phyloP scores from a whole-genome alignment of 1,140 invertebrate genomes.

The Apis dorsata region DNA sequence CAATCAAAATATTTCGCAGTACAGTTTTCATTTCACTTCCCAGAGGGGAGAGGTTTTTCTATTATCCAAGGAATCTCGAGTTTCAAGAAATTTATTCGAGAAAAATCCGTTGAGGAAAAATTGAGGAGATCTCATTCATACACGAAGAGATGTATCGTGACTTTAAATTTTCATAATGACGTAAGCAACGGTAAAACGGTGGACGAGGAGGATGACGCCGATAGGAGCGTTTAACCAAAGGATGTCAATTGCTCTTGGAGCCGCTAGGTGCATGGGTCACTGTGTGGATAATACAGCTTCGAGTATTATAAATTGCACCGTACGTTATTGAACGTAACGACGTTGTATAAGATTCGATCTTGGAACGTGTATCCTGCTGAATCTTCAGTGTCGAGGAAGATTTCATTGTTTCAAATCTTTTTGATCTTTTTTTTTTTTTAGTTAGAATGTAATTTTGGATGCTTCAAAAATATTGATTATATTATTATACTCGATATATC shows the following conservation, averaged over 20 bases:
- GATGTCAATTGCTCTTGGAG: conserved; percentile 65
- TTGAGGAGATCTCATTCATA: not conserved
- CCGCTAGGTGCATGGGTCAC: conserved; percentile 18
- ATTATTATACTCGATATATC: not conserved
- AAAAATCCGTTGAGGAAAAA: not conserved
- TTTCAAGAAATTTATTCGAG: no score
- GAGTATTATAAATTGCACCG: conserved; percentile 37
- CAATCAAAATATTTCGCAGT: no score
- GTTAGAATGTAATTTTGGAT: no score
- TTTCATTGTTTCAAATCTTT: no score
- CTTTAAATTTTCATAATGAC: conserved; percentile 46
- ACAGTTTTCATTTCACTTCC: no score
- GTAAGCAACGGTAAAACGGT: conserved; percentile 58
- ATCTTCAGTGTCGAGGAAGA: no score
- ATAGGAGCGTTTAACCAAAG: conserved; percentile 52
- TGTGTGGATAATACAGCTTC: conserved; percentile 37
- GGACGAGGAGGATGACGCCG: conserved; percentile 43
- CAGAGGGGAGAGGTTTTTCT: no score
- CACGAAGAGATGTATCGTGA: conserved; percentile 26
- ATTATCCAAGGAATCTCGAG: no score
- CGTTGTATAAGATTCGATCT: conserved; percentile 18
- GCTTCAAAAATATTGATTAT: no score
- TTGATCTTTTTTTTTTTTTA: no score
- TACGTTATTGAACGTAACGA: conserved; percentile 46
- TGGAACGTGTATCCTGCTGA: not conserved